A percentile compares a stretch with the other conserved stretches of the same genome.
Evolutionary conservation across 2,888 invertebrate species (phyloP).

Genomic region (Cactoblastis cactorum): DNA sequence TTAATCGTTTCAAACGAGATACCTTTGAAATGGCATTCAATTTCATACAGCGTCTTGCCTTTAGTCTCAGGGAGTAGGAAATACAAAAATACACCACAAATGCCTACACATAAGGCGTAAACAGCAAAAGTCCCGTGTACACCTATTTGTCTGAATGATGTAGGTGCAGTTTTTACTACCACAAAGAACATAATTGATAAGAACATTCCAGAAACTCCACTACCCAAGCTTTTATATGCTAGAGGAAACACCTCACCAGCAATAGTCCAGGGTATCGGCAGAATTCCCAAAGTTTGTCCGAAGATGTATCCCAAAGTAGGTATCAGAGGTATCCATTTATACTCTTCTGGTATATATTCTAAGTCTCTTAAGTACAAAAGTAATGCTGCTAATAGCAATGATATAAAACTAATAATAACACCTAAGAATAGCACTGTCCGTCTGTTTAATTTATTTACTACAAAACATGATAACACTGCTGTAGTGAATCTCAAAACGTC

Average conservation of each 20-base stretch:
- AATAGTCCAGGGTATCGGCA: constrained; percentile 85
- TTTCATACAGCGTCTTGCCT: constrained; percentile 83
- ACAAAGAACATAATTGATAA: constrained; percentile 82
- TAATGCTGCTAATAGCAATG: constrained; percentile 72
- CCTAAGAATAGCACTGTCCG: constrained; percentile 81
- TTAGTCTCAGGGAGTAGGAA: constrained; percentile 84
- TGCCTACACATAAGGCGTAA: constrained; percentile 75
- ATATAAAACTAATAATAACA: constrained; percentile 76
- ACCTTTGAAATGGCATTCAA: constrained; percentile 79
- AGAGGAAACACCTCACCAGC: constrained; percentile 85
- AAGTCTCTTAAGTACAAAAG: constrained; percentile 58
- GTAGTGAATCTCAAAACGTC: constrained; percentile 81
- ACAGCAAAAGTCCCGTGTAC: constrained; percentile 79
- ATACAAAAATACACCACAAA: constrained; percentile 79
- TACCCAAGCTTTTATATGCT: constrained; percentile 81
- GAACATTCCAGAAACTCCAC: constrained; percentile 82
- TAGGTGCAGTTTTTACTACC: constrained; percentile 83
- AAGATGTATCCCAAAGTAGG: constrained; percentile 77
- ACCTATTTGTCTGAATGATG: constrained; percentile 72
- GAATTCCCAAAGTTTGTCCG: constrained; percentile 79
- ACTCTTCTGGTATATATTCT: constrained; percentile 48
- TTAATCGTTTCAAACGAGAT: constrained; percentile 26
- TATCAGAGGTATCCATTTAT: constrained; percentile 69
- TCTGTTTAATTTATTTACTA: constrained; percentile 80
- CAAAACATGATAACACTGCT: constrained; percentile 79